Percentiles rank a stretch among this genome's conserved stretches.
These are phyloP conservation scores for Rostratula benghalensis DNA, from an alignment of 2,113 vertebrate species.

Conservation along the genomic window DNA sequence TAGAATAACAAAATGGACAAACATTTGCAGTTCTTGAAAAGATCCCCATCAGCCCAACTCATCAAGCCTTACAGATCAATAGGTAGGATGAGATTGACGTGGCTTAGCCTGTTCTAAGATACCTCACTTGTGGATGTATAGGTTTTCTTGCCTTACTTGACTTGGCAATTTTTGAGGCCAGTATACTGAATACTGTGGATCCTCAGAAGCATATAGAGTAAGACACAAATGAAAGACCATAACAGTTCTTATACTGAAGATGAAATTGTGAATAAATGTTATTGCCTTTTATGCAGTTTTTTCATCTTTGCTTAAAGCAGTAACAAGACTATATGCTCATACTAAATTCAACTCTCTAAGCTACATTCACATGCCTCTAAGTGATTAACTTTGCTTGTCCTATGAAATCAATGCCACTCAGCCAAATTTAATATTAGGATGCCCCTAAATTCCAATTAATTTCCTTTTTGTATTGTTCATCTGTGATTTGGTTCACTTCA, in stretches of 20 bases:
- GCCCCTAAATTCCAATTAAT: not conserved
- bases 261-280: not conserved
- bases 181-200: not conserved
- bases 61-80: not conserved
- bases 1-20: not conserved
- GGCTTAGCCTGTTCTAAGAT: not conserved
- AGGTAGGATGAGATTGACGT: not conserved
- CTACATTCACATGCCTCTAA: not conserved
- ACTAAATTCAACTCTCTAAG: not conserved
- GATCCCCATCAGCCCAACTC: not conserved
- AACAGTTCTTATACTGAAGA: not conserved
- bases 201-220: not conserved
- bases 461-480: not conserved
- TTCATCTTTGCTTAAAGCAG: not conserved
- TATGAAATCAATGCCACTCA: not conserved
- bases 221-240: not conserved
- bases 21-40: not conserved
- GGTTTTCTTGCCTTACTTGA: not conserved
- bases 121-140: accelerated
- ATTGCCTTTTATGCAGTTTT: not conserved
- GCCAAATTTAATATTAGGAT: not conserved
- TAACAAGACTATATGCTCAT: not conserved
- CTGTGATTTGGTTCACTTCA: not conserved
- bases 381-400: not conserved
- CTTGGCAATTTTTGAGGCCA: not conserved